Conservation (phyloP, 1,140 invertebrate genomes). For the Dufourea novaeangliae region DNA sequence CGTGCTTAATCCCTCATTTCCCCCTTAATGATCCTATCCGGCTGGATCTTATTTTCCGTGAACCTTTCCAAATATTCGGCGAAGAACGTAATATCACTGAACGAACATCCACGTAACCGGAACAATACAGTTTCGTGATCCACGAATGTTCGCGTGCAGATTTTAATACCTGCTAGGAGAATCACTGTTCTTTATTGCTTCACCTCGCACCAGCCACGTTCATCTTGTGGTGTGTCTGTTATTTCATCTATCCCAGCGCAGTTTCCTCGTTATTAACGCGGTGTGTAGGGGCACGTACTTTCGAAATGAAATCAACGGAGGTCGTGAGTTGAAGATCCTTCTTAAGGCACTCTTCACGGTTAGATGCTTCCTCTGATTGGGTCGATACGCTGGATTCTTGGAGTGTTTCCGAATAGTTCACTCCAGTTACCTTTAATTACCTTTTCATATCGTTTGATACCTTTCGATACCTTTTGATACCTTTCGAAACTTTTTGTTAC, state of each 20-base stretch:
- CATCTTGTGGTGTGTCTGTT: conserved; percentile 28
- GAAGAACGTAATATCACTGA: background rate
- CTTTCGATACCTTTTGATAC: too few species aligned
- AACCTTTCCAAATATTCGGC: background rate
- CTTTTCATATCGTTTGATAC: too few species aligned
- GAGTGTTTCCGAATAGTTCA: background rate
- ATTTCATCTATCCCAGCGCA: conserved; percentile 28
- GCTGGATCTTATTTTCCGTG: background rate
- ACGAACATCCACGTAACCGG: background rate
- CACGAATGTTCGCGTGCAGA: conserved; percentile 45
- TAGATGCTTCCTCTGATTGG: background rate
- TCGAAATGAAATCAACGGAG: conserved; percentile 19
- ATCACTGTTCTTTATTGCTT: conserved; percentile 52
- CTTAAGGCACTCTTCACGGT: background rate
- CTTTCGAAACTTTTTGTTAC: too few species aligned
- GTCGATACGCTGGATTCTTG: background rate
- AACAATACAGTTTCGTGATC: conserved; percentile 32
- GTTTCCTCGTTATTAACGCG: conserved; percentile 55
- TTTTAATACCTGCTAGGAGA: conserved; percentile 57
- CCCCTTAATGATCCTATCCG: background rate
- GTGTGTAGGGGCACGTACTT: conserved; percentile 23
- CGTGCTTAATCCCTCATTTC: background rate
- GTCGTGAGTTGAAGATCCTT: conserved; percentile 8
- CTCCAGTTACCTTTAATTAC: too few species aligned
- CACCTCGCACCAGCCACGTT: conserved; percentile 11